These are phyloP conservation scores for Synergus japonicus DNA, from an alignment of 2,888 invertebrate genomes.

Conservation along the genomic window DNA sequence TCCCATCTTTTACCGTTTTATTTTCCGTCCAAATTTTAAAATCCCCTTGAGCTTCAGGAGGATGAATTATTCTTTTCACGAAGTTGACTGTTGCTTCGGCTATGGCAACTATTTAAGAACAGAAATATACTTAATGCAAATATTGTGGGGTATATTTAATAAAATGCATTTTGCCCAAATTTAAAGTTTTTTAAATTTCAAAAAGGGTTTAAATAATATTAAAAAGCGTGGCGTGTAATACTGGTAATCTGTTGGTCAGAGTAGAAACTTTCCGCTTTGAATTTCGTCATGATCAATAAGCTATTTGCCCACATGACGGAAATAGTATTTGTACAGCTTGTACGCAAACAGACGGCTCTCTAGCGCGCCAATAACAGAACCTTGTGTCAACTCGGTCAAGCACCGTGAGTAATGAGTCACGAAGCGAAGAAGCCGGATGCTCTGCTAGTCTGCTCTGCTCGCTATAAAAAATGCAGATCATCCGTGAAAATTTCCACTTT, in stretches of 20 bases:
- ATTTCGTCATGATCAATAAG: conserved; percentile 67
- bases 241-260: conserved; percentile 1
- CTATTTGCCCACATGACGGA: conserved; percentile 64
- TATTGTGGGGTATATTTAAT: too few species aligned
- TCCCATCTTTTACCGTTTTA: conserved; percentile 2
- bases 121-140: too few species aligned
- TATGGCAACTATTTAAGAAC: neutral
- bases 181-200: neutral
- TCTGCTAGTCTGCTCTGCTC: conserved; percentile 40
- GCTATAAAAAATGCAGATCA: conserved; percentile 44
- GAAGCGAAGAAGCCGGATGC: conserved; percentile 54
- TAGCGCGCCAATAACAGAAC: conserved; percentile 67
- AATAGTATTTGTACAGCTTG: conserved; percentile 74
- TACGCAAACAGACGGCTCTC: conserved; percentile 69
- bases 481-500: neutral
- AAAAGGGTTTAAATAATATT: neutral
- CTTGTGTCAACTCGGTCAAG: conserved; percentile 72
- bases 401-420: conserved; percentile 66
- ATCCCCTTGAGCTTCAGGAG: neutral
- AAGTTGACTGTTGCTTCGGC: neutral
- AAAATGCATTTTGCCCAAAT: too few species aligned
- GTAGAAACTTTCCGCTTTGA: conserved; percentile 52
- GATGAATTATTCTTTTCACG: neutral
- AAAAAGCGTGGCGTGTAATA: conserved; percentile 25
- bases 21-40: neutral